Conservation (phyloP, 2,113 vertebrate species). For the Siniperca chuatsi region DNA sequence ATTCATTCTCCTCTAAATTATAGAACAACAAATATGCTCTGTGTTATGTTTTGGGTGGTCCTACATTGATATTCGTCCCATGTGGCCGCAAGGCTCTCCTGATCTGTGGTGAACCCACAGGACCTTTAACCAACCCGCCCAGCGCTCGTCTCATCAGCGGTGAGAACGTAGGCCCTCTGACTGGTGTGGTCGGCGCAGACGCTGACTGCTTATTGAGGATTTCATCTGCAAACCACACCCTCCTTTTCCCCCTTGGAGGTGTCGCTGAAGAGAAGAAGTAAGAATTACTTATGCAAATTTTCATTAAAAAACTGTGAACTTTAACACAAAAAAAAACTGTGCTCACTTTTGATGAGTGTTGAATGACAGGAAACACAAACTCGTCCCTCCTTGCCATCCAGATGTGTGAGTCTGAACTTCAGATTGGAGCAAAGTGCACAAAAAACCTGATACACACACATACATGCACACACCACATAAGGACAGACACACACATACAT, state of each 20-base stretch:
- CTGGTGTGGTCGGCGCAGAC: slow-evolving; percentile 89
- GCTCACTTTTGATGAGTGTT: slow-evolving; percentile 93
- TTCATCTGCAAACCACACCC: slow-evolving; percentile 98
- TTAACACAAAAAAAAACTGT: neutral
- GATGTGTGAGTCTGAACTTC: slow-evolving; percentile 94
- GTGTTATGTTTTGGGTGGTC: slow-evolving; percentile 4
- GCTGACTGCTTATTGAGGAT: slow-evolving; percentile 92
- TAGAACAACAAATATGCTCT: neutral
- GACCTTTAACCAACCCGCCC: slow-evolving; percentile 86
- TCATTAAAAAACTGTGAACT: neutral
- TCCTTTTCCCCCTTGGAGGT: slow-evolving; percentile 90
- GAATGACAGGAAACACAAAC: slow-evolving; percentile 97
- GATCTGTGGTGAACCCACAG: slow-evolving; percentile 81
- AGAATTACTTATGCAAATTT: neutral
- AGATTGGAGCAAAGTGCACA: slow-evolving; percentile 95
- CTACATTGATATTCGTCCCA: slow-evolving; percentile 78
- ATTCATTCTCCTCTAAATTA: neutral
- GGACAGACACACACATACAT: neutral
- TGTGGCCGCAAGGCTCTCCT: slow-evolving; percentile 75
- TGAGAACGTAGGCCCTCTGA: slow-evolving; percentile 87
- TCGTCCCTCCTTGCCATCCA: slow-evolving; percentile 96
- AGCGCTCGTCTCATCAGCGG: slow-evolving; percentile 80
- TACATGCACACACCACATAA: slow-evolving; percentile 33
- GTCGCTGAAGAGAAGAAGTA: slow-evolving; percentile 66
- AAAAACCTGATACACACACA: slow-evolving; percentile 87